phyloP scores from a whole-genome alignment of 2,888 invertebrate species.

The Leptopilina myrica region DNA sequence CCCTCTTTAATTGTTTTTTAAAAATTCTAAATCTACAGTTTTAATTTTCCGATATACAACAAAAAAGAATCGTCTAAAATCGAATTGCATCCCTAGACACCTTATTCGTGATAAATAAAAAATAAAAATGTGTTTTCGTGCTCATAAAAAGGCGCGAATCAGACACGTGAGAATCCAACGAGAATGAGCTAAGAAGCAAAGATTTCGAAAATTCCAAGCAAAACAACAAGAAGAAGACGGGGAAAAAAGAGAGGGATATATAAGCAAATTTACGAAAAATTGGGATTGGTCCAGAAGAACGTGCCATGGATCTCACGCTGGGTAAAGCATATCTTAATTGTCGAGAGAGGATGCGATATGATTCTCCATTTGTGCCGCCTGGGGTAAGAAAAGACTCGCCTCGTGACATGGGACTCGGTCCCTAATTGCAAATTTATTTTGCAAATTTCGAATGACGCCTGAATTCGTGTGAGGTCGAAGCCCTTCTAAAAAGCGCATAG shows the following conservation, averaged over 20 bases:
- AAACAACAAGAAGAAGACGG: conserved; percentile 29
- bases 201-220: neutral
- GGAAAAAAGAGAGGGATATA: conserved; percentile 38
- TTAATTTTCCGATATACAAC: too few species aligned
- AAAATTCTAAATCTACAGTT: too few species aligned
- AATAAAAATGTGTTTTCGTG: conserved; percentile 64
- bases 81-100: conserved; percentile 51
- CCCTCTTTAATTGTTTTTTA: too few species aligned
- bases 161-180: conserved; percentile 30
- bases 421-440: conserved; percentile 49
- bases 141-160: conserved; percentile 51
- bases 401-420: conserved; percentile 37
- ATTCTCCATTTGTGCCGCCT: conserved; percentile 56
- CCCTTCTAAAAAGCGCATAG: conserved; percentile 25
- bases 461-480: conserved; percentile 46
- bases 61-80: neutral
- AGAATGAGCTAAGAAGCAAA: conserved; percentile 1
- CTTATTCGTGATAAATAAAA: conserved; percentile 69
- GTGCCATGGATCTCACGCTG: conserved; percentile 55
- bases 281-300: conserved; percentile 56
- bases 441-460: conserved; percentile 36
- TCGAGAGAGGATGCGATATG: conserved; percentile 52
- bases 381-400: conserved; percentile 36
- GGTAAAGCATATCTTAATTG: conserved; percentile 59
- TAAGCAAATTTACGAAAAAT: too few species aligned